A percentile compares a stretch with the other conserved stretches of the same genome.
Evolutionary conservation across 2,113 vertebrate genomes (phyloP).

Genomic region (Phainopepla nitens): DNA sequence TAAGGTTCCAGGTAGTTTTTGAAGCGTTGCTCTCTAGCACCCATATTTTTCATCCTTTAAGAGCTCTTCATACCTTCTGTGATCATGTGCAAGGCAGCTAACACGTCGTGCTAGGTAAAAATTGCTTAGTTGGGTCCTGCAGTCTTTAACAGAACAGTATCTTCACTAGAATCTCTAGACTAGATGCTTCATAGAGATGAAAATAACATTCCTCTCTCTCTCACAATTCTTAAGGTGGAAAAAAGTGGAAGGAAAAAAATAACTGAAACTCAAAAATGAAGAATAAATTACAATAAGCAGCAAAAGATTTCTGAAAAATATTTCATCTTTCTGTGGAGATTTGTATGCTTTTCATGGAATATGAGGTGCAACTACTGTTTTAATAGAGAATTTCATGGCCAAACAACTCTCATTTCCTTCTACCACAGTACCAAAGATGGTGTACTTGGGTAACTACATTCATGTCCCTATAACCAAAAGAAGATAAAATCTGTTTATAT

Average conservation of each 20-base stretch:
- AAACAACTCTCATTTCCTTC: background rate
- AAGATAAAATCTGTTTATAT: background rate
- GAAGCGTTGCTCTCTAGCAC: background rate
- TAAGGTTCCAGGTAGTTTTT: background rate
- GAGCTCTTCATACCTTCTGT: background rate
- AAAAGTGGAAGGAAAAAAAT: background rate
- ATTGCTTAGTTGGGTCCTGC: background rate
- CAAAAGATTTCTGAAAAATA: background rate
- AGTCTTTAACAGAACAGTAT: background rate
- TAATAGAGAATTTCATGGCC: background rate
- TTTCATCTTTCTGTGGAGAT: background rate
- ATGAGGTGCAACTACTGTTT: background rate
- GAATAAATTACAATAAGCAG: background rate
- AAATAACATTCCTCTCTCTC: background rate
- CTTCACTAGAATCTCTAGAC: background rate
- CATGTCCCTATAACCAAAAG: background rate
- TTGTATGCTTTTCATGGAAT: background rate
- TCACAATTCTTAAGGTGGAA: background rate
- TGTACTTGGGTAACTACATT: background rate
- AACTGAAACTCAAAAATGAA: background rate
- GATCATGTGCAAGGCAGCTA: background rate
- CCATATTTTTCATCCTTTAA: background rate
- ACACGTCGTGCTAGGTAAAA: background rate
- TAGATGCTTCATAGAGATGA: background rate
- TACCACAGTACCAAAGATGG: background rate